phyloP scores from a whole-genome alignment of 2,888 invertebrate genomes.

The Rhagophthalmus giganteus region DNA sequence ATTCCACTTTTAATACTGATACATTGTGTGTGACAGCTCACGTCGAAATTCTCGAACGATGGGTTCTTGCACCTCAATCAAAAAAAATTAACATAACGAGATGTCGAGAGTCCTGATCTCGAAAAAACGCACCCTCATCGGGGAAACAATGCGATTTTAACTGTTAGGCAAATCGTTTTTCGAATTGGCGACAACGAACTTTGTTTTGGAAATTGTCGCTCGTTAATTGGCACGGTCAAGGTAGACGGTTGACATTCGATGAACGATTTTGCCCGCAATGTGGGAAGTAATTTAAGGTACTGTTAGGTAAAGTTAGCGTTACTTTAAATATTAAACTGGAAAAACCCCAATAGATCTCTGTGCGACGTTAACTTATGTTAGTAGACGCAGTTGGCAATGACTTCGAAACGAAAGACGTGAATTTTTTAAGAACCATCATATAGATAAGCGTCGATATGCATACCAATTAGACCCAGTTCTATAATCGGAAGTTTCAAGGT shows the following conservation, averaged over 20 bases:
- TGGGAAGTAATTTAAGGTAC: constrained; percentile 4
- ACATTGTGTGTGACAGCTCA: constrained; percentile 19
- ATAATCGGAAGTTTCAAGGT: constrained; percentile 25
- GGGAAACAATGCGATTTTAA: not conserved
- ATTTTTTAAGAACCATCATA: constrained; percentile 20
- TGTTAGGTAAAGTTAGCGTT: constrained; percentile 5
- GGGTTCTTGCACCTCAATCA: constrained; percentile 22
- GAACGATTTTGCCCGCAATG: not conserved
- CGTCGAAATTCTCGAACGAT: constrained; percentile 18
- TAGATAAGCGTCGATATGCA: constrained; percentile 14
- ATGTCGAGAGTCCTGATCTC: constrained; percentile 3
- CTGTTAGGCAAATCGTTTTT: constrained; percentile 3
- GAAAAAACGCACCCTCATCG: constrained; percentile 3
- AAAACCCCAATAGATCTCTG: not conserved
- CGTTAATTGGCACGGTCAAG: constrained; percentile 3
- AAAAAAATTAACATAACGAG: constrained; percentile 24
- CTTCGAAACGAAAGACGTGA: constrained; percentile 16
- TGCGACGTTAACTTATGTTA: too few relatives aligned
- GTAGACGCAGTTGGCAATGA: constrained; percentile 14
- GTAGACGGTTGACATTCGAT: not conserved
- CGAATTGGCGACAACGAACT: constrained; percentile 8
- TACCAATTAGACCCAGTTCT: constrained; percentile 24
- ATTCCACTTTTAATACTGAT: constrained; percentile 6
- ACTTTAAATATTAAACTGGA: not conserved
- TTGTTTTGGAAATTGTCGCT: constrained; percentile 2